Percentiles rank a stretch among this genome's conserved stretches.
Evolutionary conservation across 2,888 invertebrate genomes (phyloP).

Genomic region (Apamea epomidion): DNA sequence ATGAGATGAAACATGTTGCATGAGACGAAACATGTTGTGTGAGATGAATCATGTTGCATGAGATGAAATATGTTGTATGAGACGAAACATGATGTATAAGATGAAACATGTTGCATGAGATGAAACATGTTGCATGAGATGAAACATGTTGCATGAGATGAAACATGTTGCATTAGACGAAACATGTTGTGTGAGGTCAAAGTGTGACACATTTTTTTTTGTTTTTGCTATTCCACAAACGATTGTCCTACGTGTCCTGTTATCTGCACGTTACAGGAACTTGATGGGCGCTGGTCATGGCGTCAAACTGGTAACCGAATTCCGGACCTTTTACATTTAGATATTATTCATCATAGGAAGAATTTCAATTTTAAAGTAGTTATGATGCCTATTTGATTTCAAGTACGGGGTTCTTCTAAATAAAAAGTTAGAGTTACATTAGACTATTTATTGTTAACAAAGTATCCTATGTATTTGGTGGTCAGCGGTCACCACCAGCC

Average conservation of each 20-base stretch:
- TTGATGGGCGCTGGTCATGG: neutral
- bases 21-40: too few species aligned
- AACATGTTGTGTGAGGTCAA: neutral
- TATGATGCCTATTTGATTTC: neutral
- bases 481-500: slow-evolving; percentile 78
- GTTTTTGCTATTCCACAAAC: neutral
- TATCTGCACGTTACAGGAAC: neutral
- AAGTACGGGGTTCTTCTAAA: neutral
- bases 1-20: too few species aligned
- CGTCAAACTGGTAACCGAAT: neutral
- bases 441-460: slow-evolving; percentile 45
- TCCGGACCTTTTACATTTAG: neutral
- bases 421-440: slow-evolving; percentile 26
- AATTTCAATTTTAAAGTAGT: neutral
- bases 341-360: neutral
- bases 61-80: too few species aligned
- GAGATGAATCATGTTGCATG: too few species aligned
- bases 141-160: too few species aligned
- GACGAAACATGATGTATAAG: too few species aligned
- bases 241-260: neutral
- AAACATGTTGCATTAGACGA: neutral
- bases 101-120: too few species aligned
- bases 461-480: slow-evolving; percentile 20
- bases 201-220: neutral
- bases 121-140: too few species aligned